Base-by-base conservation (phyloP, 2,888 invertebrate genomes). In the Coenonympha arcania region DNA sequence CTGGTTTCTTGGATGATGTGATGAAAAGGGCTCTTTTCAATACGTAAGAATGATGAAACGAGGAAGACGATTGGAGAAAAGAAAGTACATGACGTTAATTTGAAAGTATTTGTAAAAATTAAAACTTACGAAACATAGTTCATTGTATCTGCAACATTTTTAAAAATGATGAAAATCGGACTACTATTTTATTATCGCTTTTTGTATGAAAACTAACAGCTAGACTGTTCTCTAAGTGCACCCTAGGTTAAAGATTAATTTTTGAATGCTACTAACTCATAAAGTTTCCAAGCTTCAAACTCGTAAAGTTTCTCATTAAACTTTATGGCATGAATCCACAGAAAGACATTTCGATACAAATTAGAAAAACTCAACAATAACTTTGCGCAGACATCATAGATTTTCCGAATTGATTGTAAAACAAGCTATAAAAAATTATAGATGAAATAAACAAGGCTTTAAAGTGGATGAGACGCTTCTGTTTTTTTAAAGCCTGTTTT, bases 401-500 rank as follows among this genome's bases (percentile, higher is more conserved):
- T 16, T 15, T 33, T 33, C 8, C 22, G 36, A 26, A 13, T 33
- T 22, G 48, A 39, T 28, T 48, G 43, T 52, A 28, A 48, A 48
- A 33, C 37, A 48, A 39, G 30, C 26, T 18, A 33, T 54, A 50
- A 50, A 54, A 50, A 33, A 48, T 22, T 48, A 45, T 37, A 37
- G 19, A 31, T 18, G 42, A 31, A 48, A 52, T 52, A 52, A 54
- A 52, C 37, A 46, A 42, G 24, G 18, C 33, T 51, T 49, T 37
- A 28, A 43, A 24, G 18, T 26, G 45, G 45, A 53, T 41, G 41
- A 42, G 42, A n/a, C 36, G 49, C 28, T 45, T 53, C 55, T 57
- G 57, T 50, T 55, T 53, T 53, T 42, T 45, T 55, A 54, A 56
- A 41, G 54, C 42, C 48, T 50, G 31, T 53, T 57, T 57, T 53